Conservation (phyloP, 2,888 invertebrate genomes). For the Cloeon dipterum region DNA sequence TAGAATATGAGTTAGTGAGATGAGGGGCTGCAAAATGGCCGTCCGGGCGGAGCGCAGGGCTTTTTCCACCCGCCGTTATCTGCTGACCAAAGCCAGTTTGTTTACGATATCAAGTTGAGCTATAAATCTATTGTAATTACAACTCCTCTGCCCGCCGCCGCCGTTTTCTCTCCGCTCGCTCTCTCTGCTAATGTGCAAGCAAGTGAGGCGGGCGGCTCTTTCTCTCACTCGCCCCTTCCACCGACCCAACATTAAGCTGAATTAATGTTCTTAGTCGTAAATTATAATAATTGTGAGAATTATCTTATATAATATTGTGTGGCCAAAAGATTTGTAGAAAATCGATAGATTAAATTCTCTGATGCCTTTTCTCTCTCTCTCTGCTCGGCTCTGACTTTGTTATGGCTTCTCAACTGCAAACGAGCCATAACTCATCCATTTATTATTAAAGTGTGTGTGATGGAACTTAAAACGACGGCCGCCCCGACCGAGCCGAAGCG, state of each 20-base stretch:
- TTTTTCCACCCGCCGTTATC: background rate
- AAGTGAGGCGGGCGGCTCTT: too few relatives aligned
- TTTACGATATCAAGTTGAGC: conserved; percentile 1
- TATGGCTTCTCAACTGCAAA: too few relatives aligned
- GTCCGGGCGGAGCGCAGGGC: background rate
- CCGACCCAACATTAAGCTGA: conserved; percentile 1
- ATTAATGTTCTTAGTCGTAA: conserved; percentile 1
- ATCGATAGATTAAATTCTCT: conserved; percentile 1
- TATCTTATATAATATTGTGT: conserved; percentile 1
- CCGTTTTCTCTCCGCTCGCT: background rate
- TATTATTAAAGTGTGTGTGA: too few relatives aligned
- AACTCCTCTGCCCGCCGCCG: background rate
- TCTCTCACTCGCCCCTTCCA: background rate
- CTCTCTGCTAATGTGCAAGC: too few relatives aligned
- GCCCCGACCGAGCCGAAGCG: too few relatives aligned
- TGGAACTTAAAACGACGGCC: too few relatives aligned
- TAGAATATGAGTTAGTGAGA: conserved; percentile 1
- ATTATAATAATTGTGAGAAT: conserved; percentile 2
- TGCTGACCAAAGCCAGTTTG: conserved; percentile 2
- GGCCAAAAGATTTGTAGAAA: conserved; percentile 2
- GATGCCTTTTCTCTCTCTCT: too few relatives aligned
- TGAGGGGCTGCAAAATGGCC: background rate
- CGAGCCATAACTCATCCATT: too few relatives aligned
- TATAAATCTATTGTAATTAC: conserved; percentile 1
- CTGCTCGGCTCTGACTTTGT: too few relatives aligned